A percentile compares a stretch with the other conserved stretches of the same genome.
Conservation (phyloP, 2,113 vertebrate genomes). For the Albula goreensis region DNA sequence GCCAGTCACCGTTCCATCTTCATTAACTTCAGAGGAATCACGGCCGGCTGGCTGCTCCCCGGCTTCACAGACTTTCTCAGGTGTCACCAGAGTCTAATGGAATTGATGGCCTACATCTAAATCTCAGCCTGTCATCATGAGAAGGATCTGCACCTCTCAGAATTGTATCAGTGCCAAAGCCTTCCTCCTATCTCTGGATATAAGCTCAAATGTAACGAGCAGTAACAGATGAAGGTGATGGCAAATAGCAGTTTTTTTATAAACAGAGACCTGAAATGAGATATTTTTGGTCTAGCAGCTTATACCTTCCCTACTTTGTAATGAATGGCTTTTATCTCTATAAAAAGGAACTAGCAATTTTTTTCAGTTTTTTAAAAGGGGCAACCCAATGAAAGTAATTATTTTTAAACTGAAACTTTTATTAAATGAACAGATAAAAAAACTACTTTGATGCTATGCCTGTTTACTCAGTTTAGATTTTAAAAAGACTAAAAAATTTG, state of each 20-base stretch:
- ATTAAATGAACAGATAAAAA: too few species aligned
- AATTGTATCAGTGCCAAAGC: not conserved
- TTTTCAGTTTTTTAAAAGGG: not conserved
- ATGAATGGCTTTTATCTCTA: not conserved
- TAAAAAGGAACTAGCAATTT: not conserved
- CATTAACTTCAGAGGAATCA: not conserved
- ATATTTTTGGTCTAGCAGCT: not conserved
- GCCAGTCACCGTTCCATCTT: not conserved
- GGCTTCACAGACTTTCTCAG: slow-evolving; percentile 12
- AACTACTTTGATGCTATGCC: too few species aligned
- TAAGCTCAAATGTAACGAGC: not conserved
- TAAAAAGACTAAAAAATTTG: too few species aligned
- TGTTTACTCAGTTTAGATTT: too few species aligned
- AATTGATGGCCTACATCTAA: slow-evolving; percentile 18
- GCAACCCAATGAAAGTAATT: too few species aligned
- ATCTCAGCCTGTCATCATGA: slow-evolving; percentile 2
- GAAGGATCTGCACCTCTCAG: not conserved
- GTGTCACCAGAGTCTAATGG: slow-evolving; percentile 19
- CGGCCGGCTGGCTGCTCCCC: slow-evolving; percentile 2
- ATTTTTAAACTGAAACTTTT: too few species aligned
- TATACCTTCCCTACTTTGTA: not conserved
- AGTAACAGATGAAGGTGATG: not conserved
- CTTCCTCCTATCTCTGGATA: not conserved
- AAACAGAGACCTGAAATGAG: not conserved
- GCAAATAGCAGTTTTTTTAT: not conserved